A percentile compares a stretch with the other conserved stretches of the same genome.
phyloP scores from a whole-genome alignment of 2,888 invertebrate genomes.

The Himalopsyche anomala region DNA sequence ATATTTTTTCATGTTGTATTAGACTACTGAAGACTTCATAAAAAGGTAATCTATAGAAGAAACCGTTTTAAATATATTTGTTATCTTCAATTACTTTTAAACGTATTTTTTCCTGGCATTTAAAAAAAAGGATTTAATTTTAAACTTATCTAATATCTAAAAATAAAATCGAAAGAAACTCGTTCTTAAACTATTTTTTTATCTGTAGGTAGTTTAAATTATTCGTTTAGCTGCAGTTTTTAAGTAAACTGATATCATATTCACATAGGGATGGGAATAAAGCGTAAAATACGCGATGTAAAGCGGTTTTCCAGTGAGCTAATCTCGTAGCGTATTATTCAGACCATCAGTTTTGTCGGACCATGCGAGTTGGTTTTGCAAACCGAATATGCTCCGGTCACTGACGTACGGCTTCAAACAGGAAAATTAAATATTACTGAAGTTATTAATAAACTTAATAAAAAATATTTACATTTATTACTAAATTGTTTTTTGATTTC shows the following conservation, averaged over 20 bases:
- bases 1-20: too few species aligned
- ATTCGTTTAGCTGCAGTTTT: not conserved
- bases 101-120: too few species aligned
- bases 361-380: constrained; percentile 33
- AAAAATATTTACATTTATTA: not conserved
- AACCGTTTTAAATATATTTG: too few species aligned
- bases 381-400: not conserved
- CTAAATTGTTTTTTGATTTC: too few species aligned
- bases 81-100: too few species aligned
- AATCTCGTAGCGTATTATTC: constrained; percentile 52
- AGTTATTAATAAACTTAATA: not conserved
- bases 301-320: constrained; percentile 43
- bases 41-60: too few species aligned
- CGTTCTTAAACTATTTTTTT: too few species aligned
- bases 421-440: not conserved
- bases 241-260: not conserved
- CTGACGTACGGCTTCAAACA: not conserved
- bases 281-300: constrained; percentile 31
- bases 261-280: constrained; percentile 33
- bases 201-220: not conserved
- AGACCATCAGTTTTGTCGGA: constrained; percentile 49
- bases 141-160: too few species aligned
- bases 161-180: too few species aligned
- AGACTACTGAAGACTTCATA: too few species aligned
- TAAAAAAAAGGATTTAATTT: too few species aligned